Base-by-base conservation (phyloP, 2,113 vertebrate species). In the Mungos mungo region DNA sequence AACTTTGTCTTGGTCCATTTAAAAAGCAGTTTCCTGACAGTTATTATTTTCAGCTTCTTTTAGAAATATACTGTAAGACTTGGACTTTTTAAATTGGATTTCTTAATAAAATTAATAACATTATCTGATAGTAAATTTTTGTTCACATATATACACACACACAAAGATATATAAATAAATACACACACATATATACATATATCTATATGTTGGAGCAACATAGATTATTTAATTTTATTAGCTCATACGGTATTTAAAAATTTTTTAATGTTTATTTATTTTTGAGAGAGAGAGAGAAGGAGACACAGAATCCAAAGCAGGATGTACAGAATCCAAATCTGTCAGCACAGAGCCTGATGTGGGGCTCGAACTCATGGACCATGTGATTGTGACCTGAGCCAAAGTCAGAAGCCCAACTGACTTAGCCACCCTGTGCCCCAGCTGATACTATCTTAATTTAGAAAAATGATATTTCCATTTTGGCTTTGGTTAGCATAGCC, bases 41-140 rank as follows among this genome's bases (percentile, higher is more conserved):
- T 93, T 92, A 86, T 12, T 97, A 81, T 66, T 96, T 96, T 97
- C 72, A 86, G 18, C 54, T 86, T 97, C 93, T 90, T 95, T 97
- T 87, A 97, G 45, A 97, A 91, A 66, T 90, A 88, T 95, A 5
- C 47, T 86, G 7, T 45, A 81, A 96, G 50, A 69, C n/a, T 87
- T 76, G 50, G 6, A 79, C 35, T 5, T 77, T 84, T 96, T 79
- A 50, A 13, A 13, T 79, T 77, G 52, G 19, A 38, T 79, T 94
- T 96, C 7, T 79, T 86, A 93, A 71, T 95, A 96, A 96, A 96
- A 87, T 66, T 82, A 87, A 74, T 69, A 27, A 72, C 35, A 82
- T 77, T 95, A 52, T 90, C 14, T 88, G 66, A 66, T 38, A 88
- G n/a, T 65, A 92, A 84, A 79, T 69, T 95, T 93, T 54, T 88